Conservation (phyloP, 1,140 invertebrate genomes). For the Drosophila teissieri region DNA sequence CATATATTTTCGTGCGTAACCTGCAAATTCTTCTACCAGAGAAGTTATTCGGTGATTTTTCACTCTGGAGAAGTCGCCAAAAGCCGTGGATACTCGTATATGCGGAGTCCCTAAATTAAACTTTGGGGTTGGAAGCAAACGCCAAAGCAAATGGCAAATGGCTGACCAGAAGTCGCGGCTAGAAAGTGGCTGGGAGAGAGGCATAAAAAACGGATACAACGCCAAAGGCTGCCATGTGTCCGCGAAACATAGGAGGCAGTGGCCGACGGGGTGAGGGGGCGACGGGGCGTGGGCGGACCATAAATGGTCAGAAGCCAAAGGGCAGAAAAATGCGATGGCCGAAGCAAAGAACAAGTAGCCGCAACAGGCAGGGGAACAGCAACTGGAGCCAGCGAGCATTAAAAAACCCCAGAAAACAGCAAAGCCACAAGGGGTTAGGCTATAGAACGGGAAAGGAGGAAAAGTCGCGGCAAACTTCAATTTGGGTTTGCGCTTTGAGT, state of each 20-base stretch:
- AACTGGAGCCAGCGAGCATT: conserved; percentile 66
- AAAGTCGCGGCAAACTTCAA: conserved; percentile 67
- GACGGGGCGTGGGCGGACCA: conserved; percentile 8
- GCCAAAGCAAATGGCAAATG: conserved; percentile 41
- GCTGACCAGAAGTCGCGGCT: conserved; percentile 28
- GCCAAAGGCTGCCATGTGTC: conserved; percentile 30
- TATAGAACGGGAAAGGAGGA: not conserved
- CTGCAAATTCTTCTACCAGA: not conserved
- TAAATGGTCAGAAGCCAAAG: conserved; percentile 59
- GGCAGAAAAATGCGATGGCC: conserved; percentile 32
- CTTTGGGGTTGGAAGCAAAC: conserved; percentile 42
- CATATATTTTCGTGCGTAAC: no score
- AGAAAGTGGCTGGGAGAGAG: conserved; percentile 21
- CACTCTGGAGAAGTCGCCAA: not conserved
- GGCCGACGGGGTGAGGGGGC: not conserved
- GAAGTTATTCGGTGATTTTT: not conserved
- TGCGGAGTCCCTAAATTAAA: conserved; percentile 73
- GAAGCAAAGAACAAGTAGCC: conserved; percentile 42
- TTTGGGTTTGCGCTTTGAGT: conserved; percentile 63
- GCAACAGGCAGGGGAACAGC: conserved; percentile 57
- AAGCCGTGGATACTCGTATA: conserved; percentile 40
- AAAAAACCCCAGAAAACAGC: conserved; percentile 48
- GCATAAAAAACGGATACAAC: conserved; percentile 24
- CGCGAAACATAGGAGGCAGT: conserved; percentile 28
- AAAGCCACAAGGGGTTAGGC: conserved; percentile 26